Evolutionary conservation across 1,140 invertebrate species (phyloP).

Genomic region (Eufriesea mexicana): DNA sequence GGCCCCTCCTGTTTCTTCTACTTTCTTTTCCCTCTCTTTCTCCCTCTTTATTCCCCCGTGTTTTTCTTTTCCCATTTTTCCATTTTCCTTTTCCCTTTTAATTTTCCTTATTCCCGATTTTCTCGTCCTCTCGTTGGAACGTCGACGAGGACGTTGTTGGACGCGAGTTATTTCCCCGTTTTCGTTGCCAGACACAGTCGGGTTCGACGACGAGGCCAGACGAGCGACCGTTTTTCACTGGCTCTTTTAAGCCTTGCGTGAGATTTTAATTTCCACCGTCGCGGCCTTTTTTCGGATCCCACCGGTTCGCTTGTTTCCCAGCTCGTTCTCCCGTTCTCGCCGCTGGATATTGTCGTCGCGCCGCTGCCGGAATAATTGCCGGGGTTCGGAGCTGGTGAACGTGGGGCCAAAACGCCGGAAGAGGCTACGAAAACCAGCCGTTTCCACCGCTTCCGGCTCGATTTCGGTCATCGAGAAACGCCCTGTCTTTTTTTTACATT

Average conservation of each 20-base stretch:
- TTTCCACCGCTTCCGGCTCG: neutral
- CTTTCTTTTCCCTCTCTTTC: neutral
- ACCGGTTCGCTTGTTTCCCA: neutral
- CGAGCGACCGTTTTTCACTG: conserved; percentile 23
- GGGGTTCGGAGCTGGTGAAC: neutral
- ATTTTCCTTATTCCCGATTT: neutral
- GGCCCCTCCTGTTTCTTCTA: neutral
- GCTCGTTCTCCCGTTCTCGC: neutral
- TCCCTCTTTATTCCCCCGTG: too few species aligned
- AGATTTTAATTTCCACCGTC: conserved; percentile 54
- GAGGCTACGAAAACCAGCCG: neutral
- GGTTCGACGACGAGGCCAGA: conserved; percentile 50
- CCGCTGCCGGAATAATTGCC: conserved; percentile 20
- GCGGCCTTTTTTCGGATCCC: conserved; percentile 3
- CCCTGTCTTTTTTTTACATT: too few species aligned
- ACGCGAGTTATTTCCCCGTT: conserved; percentile 66
- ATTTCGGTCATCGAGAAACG: neutral
- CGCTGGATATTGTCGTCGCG: conserved; percentile 19
- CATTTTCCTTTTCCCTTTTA: neutral
- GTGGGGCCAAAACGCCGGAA: neutral
- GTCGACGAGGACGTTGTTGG: conserved; percentile 18
- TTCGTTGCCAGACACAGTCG: conserved; percentile 48
- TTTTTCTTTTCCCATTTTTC: too few species aligned
- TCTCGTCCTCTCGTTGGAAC: conserved; percentile 21
- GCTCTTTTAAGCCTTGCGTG: conserved; percentile 46